Percentiles rank a stretch among this genome's conserved stretches.
Evolutionary conservation across 1,140 invertebrate genomes (phyloP).

Genomic region (Lysiphlebus fabarum): DNA sequence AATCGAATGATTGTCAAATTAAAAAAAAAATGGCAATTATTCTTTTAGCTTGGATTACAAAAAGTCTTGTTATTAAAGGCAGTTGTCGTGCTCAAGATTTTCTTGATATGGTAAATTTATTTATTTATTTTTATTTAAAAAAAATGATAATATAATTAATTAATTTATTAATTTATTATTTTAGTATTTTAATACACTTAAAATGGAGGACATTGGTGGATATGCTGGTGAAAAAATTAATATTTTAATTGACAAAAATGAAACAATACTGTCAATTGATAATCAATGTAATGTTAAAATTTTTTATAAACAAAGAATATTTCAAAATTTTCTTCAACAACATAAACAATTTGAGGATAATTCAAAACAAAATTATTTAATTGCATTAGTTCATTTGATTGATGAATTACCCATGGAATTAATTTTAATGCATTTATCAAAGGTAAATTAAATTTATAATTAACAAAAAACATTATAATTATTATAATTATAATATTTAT

Average conservation of each 20-base stretch:
- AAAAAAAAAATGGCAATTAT: slow-evolving; percentile 26
- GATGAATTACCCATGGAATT: slow-evolving; percentile 61
- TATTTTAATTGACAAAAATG: slow-evolving; percentile 37
- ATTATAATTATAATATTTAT: slow-evolving; percentile 9
- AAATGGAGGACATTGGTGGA: slow-evolving; percentile 37
- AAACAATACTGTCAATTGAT: slow-evolving; percentile 38
- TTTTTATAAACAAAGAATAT: slow-evolving; percentile 65
- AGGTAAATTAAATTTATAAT: slow-evolving; percentile 48
- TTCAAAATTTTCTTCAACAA: slow-evolving; percentile 57
- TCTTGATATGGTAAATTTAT: slow-evolving; percentile 20
- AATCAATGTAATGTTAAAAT: slow-evolving; percentile 48
- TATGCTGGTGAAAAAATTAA: slow-evolving; percentile 37
- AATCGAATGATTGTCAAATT: neutral
- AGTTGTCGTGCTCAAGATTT: slow-evolving; percentile 32
- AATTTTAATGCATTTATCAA: slow-evolving; percentile 61
- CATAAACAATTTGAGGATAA: slow-evolving; percentile 44
- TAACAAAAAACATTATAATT: neutral
- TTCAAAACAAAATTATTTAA: slow-evolving; percentile 59
- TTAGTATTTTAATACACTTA: slow-evolving; percentile 39
- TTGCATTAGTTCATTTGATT: slow-evolving; percentile 63
- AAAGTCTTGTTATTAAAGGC: slow-evolving; percentile 35
- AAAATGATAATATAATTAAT: slow-evolving; percentile 14
- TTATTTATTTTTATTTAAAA: slow-evolving; percentile 1
- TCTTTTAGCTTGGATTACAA: slow-evolving; percentile 38
- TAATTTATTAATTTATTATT: slow-evolving; percentile 17